Conservation (phyloP, 2,113 vertebrate genomes). For the Gulo gulo region DNA sequence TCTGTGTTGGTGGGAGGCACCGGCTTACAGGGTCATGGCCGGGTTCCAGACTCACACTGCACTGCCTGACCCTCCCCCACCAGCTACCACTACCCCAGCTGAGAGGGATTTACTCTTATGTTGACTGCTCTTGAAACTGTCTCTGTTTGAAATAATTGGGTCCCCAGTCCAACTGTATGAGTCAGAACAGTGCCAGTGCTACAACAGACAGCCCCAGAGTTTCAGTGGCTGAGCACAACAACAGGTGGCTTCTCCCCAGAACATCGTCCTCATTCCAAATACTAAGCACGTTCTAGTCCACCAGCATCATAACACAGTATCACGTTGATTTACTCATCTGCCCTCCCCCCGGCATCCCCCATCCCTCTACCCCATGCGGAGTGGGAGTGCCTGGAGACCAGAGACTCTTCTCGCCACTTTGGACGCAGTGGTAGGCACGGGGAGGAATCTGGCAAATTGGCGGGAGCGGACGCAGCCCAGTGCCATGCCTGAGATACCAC, state of each 20-base stretch:
- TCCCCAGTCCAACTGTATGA: not conserved
- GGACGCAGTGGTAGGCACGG: not conserved
- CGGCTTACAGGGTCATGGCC: not conserved
- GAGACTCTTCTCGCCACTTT: not conserved
- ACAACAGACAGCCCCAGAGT: not conserved
- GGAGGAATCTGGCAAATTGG: not conserved
- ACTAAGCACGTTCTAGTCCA: not conserved
- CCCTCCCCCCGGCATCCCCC: not conserved
- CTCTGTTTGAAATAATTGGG: not conserved
- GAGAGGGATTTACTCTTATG: not conserved
- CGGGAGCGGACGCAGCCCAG: not conserved
- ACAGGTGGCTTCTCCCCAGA: not conserved
- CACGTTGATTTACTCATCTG: not conserved
- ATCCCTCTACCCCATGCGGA: not conserved
- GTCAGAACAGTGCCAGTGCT: not conserved
- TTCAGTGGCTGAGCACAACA: not conserved
- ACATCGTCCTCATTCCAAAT: not conserved
- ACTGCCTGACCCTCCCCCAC: not conserved
- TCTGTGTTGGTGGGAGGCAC: not conserved
- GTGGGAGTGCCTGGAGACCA: not conserved
- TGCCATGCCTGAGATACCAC: not conserved
- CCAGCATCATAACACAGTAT: rapidly evolving
- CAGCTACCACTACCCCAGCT: not conserved
- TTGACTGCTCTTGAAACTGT: not conserved
- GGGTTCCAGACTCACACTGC: not conserved